Base-by-base conservation (phyloP, 2,797 vertebrate species). In the Schizopygopsis malacanthus region DNA sequence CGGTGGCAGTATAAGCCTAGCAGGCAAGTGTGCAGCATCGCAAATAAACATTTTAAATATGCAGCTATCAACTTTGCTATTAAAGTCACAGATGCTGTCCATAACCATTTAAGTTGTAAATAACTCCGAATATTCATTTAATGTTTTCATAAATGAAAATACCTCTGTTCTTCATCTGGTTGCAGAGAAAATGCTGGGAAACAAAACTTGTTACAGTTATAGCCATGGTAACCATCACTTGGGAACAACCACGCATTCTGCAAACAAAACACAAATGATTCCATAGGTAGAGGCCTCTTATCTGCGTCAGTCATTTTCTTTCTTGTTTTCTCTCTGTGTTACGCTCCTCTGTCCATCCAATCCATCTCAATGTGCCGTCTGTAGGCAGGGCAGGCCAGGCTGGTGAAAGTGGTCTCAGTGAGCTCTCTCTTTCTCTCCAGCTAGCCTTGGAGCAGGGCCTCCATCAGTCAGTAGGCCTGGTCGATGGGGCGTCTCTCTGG, bases 381-480 rank as follows among this genome's bases (percentile, higher is more conserved):
- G 91, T 89, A 93, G 89, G 90, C 91, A 91, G 92, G 94, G 92
- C 92, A 90, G 87, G 95, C 95, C 95, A 93, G 94, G 93, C 93
- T 94, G 95, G 95, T 92, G 95, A 95, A 95, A 94, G 94, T 93
- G 93, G 94, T 95, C 95, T 94, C 93, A 93, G 94, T 94, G 95
- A 96, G 94, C 94, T 80, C 63, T 88, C 73, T 86, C 75, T 82
- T 80, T 86, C 76, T 63, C 70, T 80, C 77, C 39, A 71, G 82
- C 73, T 94, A 95, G 94, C 95, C 92, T 93, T 93, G 93, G 94
- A 95, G 94, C 93, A 95, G 88, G 85, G 87, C 95, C 93, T 95
- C 95, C 95, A 97, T 97, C 96, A 94, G 94, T 97, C 96, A 97
- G 95, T 93, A 92, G 92, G 91, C 92, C 92, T 93, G 96, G 96